Base-by-base conservation (phyloP, 2,113 vertebrate species). In the Monopterus albus region DNA sequence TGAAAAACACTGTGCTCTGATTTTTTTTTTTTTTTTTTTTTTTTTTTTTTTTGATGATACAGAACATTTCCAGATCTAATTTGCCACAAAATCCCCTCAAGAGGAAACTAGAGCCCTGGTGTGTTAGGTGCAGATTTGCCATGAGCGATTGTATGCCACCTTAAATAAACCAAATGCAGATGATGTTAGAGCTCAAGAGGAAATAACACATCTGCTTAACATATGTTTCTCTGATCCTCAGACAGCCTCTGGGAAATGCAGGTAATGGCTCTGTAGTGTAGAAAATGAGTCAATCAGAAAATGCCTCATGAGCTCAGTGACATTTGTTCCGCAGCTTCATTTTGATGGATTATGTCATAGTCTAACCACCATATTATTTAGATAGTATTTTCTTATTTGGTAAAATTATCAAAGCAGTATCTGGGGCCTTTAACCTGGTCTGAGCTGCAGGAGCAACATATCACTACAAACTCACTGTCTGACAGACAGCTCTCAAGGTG, bases 161-260 rank as follows among this genome's bases (percentile, higher is more conserved):
- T 71, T 33, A 46, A 61, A 62, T 74, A 52, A 63, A 51, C 51
- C 39, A 7, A 49, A 29, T 15, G 52, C 43, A 59, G 51, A 77
- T 57, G 35, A 70, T 68, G 9, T 57, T 55, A 49, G 76, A 53
- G 21, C 60, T 56, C 23, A 0, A 36, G 64, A 64, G 64, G 52
- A 77, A 68, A 71, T 39, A 10, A 53, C 47, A 55, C 68, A 76
- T 79, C 71, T 76, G 46, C 11, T 57, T 36, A 45, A 49, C 75
- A 74, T 39, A 46, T 58, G 64, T 23, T 35, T 28, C 17, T 33
- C 21, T 31, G 31, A 47, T 67, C 25, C 17, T 29, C 20, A 7
- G 42, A 35, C 11, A 64, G 39, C 39, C 47, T 65, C 5, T 9
- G 11, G 43, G 26, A 6, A n/a, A 35, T 18, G 38, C 7, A 17